These are phyloP conservation scores for Corythaeola cristata DNA, from an alignment of 2,113 vertebrate genomes.

Conservation along the genomic window DNA sequence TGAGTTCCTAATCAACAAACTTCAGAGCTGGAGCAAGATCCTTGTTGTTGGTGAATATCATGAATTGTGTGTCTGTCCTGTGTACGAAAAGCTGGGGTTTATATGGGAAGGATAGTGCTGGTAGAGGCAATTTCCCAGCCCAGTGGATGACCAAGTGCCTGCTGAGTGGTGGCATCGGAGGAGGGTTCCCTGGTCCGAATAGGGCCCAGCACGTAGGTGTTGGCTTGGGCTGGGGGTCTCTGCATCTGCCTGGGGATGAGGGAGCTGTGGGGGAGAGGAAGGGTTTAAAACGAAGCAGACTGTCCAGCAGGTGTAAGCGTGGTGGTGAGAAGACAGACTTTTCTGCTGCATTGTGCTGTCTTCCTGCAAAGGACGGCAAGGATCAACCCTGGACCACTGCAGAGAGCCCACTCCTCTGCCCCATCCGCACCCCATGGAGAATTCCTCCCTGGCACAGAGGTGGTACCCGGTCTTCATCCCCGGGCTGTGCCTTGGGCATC, in stretches of 20 bases:
- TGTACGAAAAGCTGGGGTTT: accelerated
- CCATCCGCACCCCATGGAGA: neutral
- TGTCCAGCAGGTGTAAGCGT: neutral
- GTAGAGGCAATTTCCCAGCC: neutral
- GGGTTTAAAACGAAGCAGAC: neutral
- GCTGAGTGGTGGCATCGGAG: neutral
- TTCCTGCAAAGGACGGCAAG: neutral
- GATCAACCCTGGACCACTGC: neutral
- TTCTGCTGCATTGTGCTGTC: neutral
- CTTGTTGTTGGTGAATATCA: accelerated
- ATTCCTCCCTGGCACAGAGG: neutral
- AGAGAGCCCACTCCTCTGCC: neutral
- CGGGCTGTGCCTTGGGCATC: neutral
- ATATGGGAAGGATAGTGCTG: neutral
- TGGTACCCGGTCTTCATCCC: neutral
- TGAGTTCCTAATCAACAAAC: neutral
- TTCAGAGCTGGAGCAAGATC: neutral
- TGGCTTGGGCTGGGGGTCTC: neutral
- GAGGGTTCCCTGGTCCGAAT: neutral
- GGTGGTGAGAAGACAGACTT: neutral
- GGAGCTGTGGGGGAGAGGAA: neutral
- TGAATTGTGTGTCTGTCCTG: neutral
- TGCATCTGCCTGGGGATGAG: neutral
- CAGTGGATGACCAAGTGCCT: accelerated
- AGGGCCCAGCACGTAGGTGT: accelerated